Evolutionary conservation across 2,113 vertebrate species (phyloP).

Genomic region (Ammodytes dubius): DNA sequence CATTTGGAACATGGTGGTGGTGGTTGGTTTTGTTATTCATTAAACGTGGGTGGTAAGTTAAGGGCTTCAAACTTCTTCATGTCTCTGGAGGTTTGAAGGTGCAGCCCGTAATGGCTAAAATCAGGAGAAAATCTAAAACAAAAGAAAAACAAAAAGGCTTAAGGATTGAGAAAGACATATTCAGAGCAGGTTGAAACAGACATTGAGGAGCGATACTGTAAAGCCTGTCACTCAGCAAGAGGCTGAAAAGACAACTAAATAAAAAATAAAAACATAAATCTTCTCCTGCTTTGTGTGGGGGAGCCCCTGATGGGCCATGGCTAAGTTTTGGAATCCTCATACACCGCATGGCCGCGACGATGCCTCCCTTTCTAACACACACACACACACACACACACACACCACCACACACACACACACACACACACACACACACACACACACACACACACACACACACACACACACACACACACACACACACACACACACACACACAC

Average conservation of each 20-base stretch:
- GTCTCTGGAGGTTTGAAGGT: slow-evolving; percentile 19
- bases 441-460: slow-evolving; percentile 15
- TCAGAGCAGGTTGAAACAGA: slow-evolving; percentile 7
- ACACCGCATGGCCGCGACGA: slow-evolving; percentile 39
- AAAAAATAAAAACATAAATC: slow-evolving; percentile 36
- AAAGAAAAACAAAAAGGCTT: not conserved
- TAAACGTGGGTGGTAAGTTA: not conserved
- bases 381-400: not conserved
- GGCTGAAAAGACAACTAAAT: not conserved
- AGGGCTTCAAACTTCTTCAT: slow-evolving; percentile 14
- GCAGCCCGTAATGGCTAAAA: slow-evolving; percentile 19
- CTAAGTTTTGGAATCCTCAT: slow-evolving; percentile 37
- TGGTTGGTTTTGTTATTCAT: slow-evolving; percentile 29
- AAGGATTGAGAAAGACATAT: not conserved
- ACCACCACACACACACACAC: not conserved
- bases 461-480: not conserved
- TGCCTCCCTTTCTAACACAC: slow-evolving; percentile 32
- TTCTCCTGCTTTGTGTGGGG: slow-evolving; percentile 6
- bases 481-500: slow-evolving; percentile 17
- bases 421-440: not conserved
- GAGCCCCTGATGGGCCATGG: slow-evolving; percentile 13
- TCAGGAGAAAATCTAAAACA: not conserved
- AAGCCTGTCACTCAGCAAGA: not conserved
- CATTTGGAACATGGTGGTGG: not conserved
- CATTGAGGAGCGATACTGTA: not conserved